These are phyloP conservation scores for Lepetodrilus schrolli DNA, from an alignment of 2,888 invertebrate genomes.

Conservation along the genomic window DNA sequence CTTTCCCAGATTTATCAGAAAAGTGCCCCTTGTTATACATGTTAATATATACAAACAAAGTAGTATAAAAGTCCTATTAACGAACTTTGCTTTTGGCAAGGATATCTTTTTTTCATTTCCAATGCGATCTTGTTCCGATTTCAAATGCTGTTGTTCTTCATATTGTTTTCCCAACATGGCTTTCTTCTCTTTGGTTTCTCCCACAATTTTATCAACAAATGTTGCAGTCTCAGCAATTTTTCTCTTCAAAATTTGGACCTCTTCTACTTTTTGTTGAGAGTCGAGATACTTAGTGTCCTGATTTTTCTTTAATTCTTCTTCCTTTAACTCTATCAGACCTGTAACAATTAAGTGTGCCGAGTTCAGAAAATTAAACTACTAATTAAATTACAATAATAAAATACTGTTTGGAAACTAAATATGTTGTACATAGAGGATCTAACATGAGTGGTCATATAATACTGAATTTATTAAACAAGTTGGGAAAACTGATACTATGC, in stretches of 20 bases:
- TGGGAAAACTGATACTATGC: no score
- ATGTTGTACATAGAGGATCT: no score
- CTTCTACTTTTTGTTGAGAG: background rate
- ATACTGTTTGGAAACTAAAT: no score
- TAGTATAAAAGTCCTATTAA: no score
- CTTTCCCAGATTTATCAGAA: no score
- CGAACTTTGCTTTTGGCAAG: conserved; percentile 51
- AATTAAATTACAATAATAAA: no score
- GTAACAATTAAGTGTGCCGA: no score
- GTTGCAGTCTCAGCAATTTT: background rate
- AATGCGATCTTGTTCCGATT: conserved; percentile 41
- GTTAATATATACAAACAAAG: no score
- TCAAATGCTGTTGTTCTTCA: conserved; percentile 36
- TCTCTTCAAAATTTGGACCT: conserved; percentile 21
- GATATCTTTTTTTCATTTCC: conserved; percentile 45
- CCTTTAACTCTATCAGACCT: background rate
- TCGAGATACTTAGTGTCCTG: background rate
- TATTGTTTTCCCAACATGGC: conserved; percentile 31
- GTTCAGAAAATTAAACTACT: no score
- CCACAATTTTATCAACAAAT: background rate
- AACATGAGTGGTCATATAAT: no score
- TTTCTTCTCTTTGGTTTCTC: conserved; percentile 37
- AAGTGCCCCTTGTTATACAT: no score
- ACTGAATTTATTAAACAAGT: no score
- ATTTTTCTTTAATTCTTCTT: conserved; percentile 4